Percentiles rank a stretch among this genome's conserved stretches.
Evolutionary conservation across 2,888 invertebrate genomes (phyloP).

Genomic region (Ligdia adustata): DNA sequence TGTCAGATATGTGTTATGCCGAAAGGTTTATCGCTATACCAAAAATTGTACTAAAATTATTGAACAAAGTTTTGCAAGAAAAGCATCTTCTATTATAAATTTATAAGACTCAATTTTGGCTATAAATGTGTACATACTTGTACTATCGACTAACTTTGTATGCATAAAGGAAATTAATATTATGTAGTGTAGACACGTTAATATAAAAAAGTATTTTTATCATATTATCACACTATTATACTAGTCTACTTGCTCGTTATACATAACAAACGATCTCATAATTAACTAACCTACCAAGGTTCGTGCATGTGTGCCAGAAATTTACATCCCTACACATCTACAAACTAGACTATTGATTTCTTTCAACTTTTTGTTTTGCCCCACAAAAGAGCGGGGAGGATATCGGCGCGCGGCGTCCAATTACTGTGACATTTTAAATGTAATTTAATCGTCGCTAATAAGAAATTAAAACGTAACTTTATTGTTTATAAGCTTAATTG

Average conservation of each 20-base stretch:
- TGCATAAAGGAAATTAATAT: constrained; percentile 13
- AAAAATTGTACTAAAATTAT: too few species aligned
- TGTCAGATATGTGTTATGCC: not conserved
- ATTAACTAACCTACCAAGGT: constrained; percentile 47
- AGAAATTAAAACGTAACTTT: constrained; percentile 72
- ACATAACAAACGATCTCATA: constrained; percentile 46
- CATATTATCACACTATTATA: constrained; percentile 49
- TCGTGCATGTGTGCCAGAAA: constrained; percentile 49
- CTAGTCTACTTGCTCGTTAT: constrained; percentile 44
- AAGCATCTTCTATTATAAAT: too few species aligned
- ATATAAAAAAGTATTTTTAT: constrained; percentile 30
- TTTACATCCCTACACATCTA: constrained; percentile 34
- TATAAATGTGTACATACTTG: too few species aligned
- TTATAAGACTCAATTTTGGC: too few species aligned
- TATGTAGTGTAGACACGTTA: constrained; percentile 6
- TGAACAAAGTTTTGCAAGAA: too few species aligned
- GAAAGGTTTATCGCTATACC: constrained; percentile 10
- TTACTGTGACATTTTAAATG: constrained; percentile 62
- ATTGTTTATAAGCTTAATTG: constrained; percentile 70
- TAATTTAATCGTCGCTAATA: constrained; percentile 66
- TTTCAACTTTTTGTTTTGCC: constrained; percentile 29
- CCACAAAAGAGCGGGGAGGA: constrained; percentile 31
- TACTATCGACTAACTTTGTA: not conserved
- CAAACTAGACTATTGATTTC: constrained; percentile 19
- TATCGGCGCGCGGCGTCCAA: constrained; percentile 47